phyloP scores from a whole-genome alignment of 2,113 vertebrate species.

The Microtus montanus region DNA sequence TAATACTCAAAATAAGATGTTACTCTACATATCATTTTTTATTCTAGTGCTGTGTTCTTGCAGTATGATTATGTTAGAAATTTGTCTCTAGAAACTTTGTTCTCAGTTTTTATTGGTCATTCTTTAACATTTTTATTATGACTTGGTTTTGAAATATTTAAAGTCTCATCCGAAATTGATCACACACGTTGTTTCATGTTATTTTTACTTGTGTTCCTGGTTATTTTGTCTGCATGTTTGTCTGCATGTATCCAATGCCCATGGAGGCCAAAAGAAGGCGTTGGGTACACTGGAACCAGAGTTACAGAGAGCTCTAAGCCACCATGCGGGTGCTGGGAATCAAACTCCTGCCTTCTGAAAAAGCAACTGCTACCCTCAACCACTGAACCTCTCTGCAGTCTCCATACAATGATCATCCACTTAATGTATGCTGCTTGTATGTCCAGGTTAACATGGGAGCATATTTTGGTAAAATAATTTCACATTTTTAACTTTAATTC shows the following conservation, averaged over 20 bases:
- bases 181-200: neutral
- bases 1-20: neutral
- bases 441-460: neutral
- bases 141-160: neutral
- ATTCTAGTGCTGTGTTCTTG: neutral
- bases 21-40: neutral
- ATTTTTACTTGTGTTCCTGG: neutral
- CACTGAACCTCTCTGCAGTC: neutral
- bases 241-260: fast-evolving
- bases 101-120: neutral
- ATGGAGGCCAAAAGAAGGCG: neutral
- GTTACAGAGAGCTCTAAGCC: neutral
- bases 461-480: neutral
- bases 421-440: neutral
- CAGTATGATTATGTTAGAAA: neutral
- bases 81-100: neutral
- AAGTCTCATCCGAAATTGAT: neutral
- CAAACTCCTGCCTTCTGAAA: neutral
- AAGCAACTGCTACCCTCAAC: neutral
- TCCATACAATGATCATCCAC: neutral
- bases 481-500: neutral
- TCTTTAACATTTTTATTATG: neutral
- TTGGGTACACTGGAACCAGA: neutral
- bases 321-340: neutral
- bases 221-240: neutral